Conservation (phyloP, 1,140 invertebrate species). For the Drosophila willistoni region DNA sequence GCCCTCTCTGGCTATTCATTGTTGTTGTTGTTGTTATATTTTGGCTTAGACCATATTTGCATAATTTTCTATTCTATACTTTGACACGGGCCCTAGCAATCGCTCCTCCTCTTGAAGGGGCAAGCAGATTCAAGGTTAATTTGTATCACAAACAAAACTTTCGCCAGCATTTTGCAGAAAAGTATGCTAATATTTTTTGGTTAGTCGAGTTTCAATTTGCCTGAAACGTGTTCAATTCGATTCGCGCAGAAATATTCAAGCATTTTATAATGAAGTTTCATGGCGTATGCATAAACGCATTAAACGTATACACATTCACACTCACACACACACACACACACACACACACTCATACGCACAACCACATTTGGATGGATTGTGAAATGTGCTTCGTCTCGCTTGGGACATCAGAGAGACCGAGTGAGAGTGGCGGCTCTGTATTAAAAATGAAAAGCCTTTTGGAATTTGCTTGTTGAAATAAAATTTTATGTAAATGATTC, state of each 20-base stretch:
- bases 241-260: constrained; percentile 60
- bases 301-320: constrained; percentile 34
- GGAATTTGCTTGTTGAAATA: constrained; percentile 61
- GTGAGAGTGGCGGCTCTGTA: constrained; percentile 29
- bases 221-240: constrained; percentile 38
- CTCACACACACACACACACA: constrained; percentile 8
- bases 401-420: constrained; percentile 15
- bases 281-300: constrained; percentile 56
- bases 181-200: constrained; percentile 71
- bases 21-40: constrained; percentile 47
- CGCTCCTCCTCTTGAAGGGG: no score
- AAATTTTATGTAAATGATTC: constrained; percentile 65
- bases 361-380: constrained; percentile 19
- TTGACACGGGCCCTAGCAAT: no score
- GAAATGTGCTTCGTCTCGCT: constrained; percentile 26
- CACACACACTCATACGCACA: constrained; percentile 3
- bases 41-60: constrained; percentile 47
- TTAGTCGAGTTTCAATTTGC: constrained; percentile 42
- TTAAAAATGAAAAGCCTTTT: constrained; percentile 61
- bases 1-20: not conserved
- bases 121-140: constrained; percentile 69
- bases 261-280: constrained; percentile 65
- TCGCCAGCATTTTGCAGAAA: constrained; percentile 45
- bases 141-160: constrained; percentile 70
- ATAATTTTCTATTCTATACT: constrained; percentile 40